Evolutionary conservation across 2,888 invertebrate genomes (phyloP), one percentile per base, ranked within the genome.

Genomic region (Physocephala rufipes): DNA sequence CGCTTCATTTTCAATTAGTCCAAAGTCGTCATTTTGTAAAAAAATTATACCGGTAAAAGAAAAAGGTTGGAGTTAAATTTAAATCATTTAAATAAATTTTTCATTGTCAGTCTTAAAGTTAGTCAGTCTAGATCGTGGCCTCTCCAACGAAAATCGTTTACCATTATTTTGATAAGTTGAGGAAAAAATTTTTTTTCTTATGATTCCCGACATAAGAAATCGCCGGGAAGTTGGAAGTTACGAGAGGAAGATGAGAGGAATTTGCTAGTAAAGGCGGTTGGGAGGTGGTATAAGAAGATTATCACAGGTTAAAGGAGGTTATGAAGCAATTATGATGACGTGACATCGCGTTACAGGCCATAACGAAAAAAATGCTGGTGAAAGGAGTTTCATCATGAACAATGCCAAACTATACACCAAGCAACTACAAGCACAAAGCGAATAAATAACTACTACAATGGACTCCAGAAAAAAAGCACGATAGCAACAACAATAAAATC

Each of bases 281-380:
- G 19, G 28, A 24, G 58, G 58, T 26, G 3, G 16, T 13, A 13
- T 55, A 21, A 16, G 58, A 26, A 15, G 49, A 12, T 49, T 19
- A 15, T 3, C 49, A 12, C 49, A 19, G 15, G 49, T n/a, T 49
- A 7, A 49, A 49, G 74, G 70, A 72, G 74, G 74, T 65, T 67
- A 76, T 76, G 73, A 76, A 77, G 74, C 76, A 76, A 77, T 76
- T 77, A 77, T 76, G 74, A 75, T 76, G 76, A 77, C 74, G 76
- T 76, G 76, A 77, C 76, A 77, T 74, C 71, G 74, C 72, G 68
- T 69, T 12, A 19, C 28, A 51, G 53, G 21, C 19, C 28, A 55
- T 21, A n/a, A 7, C 67, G 58, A 58, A 15, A 3, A 15, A 67
- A 67, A 53, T 53, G 53, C 36, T 66, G 21, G 53, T 53, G 36